Base-by-base conservation (phyloP, 2,888 invertebrate species). In the Dendrolimus pini region DNA sequence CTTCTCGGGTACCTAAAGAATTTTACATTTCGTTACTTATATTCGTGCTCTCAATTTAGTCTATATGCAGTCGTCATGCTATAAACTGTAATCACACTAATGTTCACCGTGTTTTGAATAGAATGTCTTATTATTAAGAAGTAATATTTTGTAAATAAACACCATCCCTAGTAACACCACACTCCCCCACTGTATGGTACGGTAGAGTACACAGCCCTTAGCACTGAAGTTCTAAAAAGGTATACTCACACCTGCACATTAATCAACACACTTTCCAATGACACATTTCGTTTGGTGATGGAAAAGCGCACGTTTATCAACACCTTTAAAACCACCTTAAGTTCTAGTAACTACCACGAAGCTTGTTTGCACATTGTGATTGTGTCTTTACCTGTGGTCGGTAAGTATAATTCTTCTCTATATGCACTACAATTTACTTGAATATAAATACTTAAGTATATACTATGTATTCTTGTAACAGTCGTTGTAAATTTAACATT, bases 331-430 rank as follows among this genome's bases (percentile, higher is more conserved):
- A 47, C 47, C 12, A 10, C 47, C 47, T 47, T 71, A 65, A 65
- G 68, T 70, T 68, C 65, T 62, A 69, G 77, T 79, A 80, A 47
- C 47, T 78, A 64, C 68, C 59, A 59, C 68, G 70, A 68, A 60
- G 68, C 70, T 71, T 62, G 59, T 69, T 65, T 66, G 65, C 74
- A 74, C 72, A 68, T 62, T 65, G 63, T 66, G 66, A 66, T 62
- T 55, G 62, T 70, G 59, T 66, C 60, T 58, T 59, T 68, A 62
- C 65, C 66, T 62, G 47, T 63, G 55, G 55, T 59, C 52, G 80
- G 80, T 80, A 67, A 80, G 80, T 80, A 77, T 66, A 60, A 66
- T 65, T 62, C 66, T 58, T 62, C 66, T 47, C 9, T 55, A 57
- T 54, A 59, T 52, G 58, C 57, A 59, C 56, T 42, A 14, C 8